A percentile compares a stretch with the other conserved stretches of the same genome.
Conservation (phyloP, 2,888 invertebrate species). For the Philereme vetulata region DNA sequence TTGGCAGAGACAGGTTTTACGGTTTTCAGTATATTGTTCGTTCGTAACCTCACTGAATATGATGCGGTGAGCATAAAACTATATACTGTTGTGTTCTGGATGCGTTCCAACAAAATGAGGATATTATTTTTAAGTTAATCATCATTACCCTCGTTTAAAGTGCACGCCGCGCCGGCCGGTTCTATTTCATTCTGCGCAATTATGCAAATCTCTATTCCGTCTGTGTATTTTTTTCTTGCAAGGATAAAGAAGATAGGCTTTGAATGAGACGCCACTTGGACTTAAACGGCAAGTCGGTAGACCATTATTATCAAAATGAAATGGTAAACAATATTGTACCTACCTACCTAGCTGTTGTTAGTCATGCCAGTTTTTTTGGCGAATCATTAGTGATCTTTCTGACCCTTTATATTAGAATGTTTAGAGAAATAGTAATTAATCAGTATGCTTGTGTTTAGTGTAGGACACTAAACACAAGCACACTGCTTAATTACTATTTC, state of each 20-base stretch:
- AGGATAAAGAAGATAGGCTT: constrained; percentile 16
- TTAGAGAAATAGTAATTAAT: too few species aligned
- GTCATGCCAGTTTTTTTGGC: too few species aligned
- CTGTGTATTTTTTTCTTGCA: constrained; percentile 17
- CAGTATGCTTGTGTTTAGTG: too few species aligned
- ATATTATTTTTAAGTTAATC: constrained; percentile 37
- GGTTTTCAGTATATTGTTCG: background rate
- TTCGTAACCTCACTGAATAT: constrained; percentile 6
- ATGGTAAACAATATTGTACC: too few species aligned
- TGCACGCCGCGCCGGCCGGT: constrained; percentile 16
- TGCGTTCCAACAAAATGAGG: constrained; percentile 32
- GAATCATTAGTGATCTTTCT: too few species aligned
- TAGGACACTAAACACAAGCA: too few species aligned
- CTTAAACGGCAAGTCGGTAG: too few species aligned
- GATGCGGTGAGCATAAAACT: constrained; percentile 26
- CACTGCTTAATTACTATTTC: too few species aligned
- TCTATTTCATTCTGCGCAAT: constrained; percentile 23
- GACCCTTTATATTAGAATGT: too few species aligned
- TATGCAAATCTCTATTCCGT: constrained; percentile 27
- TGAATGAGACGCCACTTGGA: constrained; percentile 2
- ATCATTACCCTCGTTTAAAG: constrained; percentile 34
- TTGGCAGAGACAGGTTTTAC: background rate
- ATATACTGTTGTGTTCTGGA: constrained; percentile 28
- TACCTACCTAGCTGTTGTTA: too few species aligned
- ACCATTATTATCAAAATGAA: too few species aligned